Conservation (phyloP, 1,140 invertebrate genomes). For the Laupala kohalensis region DNA sequence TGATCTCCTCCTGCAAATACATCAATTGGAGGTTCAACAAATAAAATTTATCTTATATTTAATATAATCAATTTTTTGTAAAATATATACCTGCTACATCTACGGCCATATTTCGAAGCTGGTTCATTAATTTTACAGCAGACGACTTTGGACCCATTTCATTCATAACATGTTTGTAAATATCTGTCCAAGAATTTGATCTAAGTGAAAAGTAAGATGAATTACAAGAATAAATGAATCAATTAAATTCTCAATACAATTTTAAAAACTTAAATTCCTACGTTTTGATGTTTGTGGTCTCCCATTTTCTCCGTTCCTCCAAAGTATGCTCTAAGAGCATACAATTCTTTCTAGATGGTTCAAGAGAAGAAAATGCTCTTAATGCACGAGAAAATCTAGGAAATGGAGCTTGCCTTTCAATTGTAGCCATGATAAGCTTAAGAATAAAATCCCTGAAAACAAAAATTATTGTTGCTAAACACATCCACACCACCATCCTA, state of each 20-base stretch:
- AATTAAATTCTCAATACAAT: not conserved
- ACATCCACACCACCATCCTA: no score
- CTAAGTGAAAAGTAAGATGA: not conserved
- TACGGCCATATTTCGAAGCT: not conserved
- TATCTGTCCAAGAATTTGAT: not conserved
- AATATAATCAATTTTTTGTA: not conserved
- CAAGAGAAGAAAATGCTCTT: not conserved
- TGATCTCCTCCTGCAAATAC: constrained; percentile 29
- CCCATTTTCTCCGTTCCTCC: not conserved
- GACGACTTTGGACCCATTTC: not conserved
- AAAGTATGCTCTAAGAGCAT: not conserved
- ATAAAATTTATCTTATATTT: not conserved
- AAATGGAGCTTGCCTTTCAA: not conserved
- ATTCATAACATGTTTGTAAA: not conserved
- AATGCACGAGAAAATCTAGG: not conserved
- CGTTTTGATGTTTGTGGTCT: not conserved
- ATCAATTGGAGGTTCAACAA: not conserved
- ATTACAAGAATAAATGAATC: not conserved
- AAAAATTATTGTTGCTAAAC: no score
- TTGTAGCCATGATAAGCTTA: not conserved
- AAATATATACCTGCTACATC: not conserved
- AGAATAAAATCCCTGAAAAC: no score
- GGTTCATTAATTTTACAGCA: not conserved
- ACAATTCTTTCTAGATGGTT: not conserved
- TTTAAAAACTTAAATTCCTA: not conserved